Base-by-base conservation (phyloP, 2,888 invertebrate genomes). In the Clanis bilineata region DNA sequence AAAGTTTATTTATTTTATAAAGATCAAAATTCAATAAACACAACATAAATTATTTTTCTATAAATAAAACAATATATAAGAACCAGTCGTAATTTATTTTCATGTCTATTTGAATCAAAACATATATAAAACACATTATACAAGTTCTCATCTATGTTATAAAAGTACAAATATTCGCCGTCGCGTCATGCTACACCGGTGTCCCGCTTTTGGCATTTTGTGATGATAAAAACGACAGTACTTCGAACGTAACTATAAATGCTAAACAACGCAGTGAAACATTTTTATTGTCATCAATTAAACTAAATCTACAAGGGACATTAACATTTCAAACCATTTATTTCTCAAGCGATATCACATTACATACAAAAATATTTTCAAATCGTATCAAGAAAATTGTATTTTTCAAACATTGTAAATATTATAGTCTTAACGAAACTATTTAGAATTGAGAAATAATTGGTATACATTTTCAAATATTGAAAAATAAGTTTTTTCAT, bases 91-190 rank as follows among this genome's bases (percentile, higher is more conserved):
- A 82, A 85, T 88, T 87, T 88, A 88, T 86, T 86, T 81, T 69
- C 73, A 68, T 81, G 69, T 80, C 78, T 76, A 77, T 72, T 74
- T 80, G 79, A 85, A 85, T 83, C 79, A 81, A 83, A 86, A 74
- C 79, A 74, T 78, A 78, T 84, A 86, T 81, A 88, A 84, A 85
- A 86, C 78, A 83, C 74, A 72, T 73, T 71, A 66, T 78, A 77
- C 73, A 78, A 73, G 80, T 79, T 39, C 10, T 58, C 39, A n/a
- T 77, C 73, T 62, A 66, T 73, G 69, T 83, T 91, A 91, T 90
- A 90, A 91, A 91, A 91, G 88, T 91, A 91, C 89, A 91, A 91
- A 91, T 80, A 77, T 84, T 77, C 77, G 36, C 18, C 22, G 36
- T 12, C 22, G 21, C 25, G 28, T 51, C 47, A 66, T 64, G 28